Percentiles rank a stretch among this genome's conserved stretches.
Conservation (phyloP, 2,888 invertebrate species). For the Bibio marci region DNA sequence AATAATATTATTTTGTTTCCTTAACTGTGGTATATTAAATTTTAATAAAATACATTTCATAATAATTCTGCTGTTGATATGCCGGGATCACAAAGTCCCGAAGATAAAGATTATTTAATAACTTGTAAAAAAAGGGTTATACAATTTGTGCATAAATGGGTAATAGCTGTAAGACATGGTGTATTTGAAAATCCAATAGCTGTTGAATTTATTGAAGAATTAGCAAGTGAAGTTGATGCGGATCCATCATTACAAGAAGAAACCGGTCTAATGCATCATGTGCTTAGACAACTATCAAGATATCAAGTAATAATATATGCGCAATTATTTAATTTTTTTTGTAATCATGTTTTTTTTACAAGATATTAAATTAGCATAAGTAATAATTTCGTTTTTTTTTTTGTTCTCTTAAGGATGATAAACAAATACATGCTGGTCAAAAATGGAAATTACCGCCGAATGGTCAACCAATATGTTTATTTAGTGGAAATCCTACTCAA, state of each 20-base stretch:
- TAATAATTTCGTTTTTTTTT: neutral
- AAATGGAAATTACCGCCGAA: constrained; percentile 53
- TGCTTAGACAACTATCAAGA: constrained; percentile 42
- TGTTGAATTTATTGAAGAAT: constrained; percentile 55
- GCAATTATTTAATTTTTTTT: neutral
- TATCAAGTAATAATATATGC: constrained; percentile 37
- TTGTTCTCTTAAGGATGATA: constrained; percentile 24
- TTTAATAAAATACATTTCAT: constrained; percentile 39
- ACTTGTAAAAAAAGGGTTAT: constrained; percentile 58
- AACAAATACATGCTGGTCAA: constrained; percentile 39
- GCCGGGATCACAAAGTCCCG: constrained; percentile 11
- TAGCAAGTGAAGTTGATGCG: constrained; percentile 49
- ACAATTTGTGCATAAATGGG: constrained; percentile 63
- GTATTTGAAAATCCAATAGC: constrained; percentile 58
- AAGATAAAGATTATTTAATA: constrained; percentile 47
- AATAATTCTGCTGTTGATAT: constrained; percentile 9
- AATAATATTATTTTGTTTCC: constrained; percentile 16
- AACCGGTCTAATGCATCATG: constrained; percentile 48
- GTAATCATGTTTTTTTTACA: too few relatives aligned
- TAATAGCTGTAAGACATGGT: constrained; percentile 48
- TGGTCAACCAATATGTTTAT: constrained; percentile 50
- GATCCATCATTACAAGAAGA: constrained; percentile 50
- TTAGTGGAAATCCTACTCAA: constrained; percentile 36
- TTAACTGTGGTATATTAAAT: constrained; percentile 22
- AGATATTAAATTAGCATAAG: too few relatives aligned